Evolutionary conservation across 1,140 invertebrate genomes (phyloP).

Genomic region (Drosophila pseudoobscura): DNA sequence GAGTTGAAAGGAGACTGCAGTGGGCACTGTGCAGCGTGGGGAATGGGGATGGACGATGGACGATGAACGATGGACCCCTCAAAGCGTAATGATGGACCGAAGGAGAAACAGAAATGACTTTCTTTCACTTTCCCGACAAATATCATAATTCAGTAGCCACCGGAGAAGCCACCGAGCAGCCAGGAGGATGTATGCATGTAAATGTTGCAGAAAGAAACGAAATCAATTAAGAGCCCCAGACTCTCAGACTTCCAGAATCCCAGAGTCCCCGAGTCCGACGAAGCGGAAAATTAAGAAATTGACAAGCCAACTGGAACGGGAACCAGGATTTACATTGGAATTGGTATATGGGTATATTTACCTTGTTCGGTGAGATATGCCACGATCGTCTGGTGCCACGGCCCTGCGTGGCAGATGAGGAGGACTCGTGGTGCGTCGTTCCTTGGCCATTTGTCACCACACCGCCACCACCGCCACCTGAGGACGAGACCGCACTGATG

Average conservation of each 20-base stretch:
- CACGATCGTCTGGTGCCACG: slow-evolving; percentile 86
- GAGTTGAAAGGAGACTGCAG: slow-evolving; percentile 3
- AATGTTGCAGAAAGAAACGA: slow-evolving; percentile 43
- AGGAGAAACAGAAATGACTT: slow-evolving; percentile 64
- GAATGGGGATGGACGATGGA: slow-evolving; percentile 7
- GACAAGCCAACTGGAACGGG: slow-evolving; percentile 25
- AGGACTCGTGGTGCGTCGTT: slow-evolving; percentile 2
- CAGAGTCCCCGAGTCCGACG: slow-evolving; percentile 27
- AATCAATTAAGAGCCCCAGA: slow-evolving; percentile 61
- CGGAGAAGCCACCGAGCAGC: slow-evolving; percentile 17
- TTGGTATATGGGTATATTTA: slow-evolving; percentile 57
- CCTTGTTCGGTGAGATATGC: slow-evolving; percentile 89
- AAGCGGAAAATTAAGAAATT: slow-evolving; percentile 75
- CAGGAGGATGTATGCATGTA: slow-evolving; percentile 30
- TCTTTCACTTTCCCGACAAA: slow-evolving; percentile 78
- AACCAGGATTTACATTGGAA: background rate
- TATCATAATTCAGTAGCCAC: slow-evolving; percentile 70
- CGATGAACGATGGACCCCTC: slow-evolving; percentile 61
- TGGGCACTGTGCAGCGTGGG: background rate
- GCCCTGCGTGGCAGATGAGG: slow-evolving; percentile 37
- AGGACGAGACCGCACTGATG: slow-evolving; percentile 41
- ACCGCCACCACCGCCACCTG: slow-evolving; percentile 10
- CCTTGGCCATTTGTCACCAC: slow-evolving; percentile 16
- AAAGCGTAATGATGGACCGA: slow-evolving; percentile 54
- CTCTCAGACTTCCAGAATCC: background rate